These are phyloP conservation scores for Caenorhabditis angaria DNA, from an alignment of 2,888 invertebrate species.

Conservation along the genomic window DNA sequence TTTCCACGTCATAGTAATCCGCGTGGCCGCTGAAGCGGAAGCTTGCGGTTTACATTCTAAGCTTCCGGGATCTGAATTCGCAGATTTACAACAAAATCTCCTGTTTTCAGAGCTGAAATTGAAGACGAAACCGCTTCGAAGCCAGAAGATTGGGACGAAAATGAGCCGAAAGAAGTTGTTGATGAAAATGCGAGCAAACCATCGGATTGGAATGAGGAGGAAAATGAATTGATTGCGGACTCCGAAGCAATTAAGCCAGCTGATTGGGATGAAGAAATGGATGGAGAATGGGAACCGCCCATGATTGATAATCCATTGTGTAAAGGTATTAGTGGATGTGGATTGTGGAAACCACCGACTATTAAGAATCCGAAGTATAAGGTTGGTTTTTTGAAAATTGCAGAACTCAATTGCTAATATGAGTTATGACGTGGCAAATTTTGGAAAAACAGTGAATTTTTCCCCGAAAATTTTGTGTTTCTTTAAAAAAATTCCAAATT, in stretches of 20 bases:
- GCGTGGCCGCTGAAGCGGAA: no score
- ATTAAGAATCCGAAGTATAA: constrained; percentile 76
- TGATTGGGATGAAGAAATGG: constrained; percentile 98
- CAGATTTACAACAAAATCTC: no score
- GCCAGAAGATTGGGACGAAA: constrained; percentile 88
- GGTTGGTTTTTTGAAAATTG: no score
- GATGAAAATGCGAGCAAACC: constrained; percentile 66
- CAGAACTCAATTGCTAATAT: no score
- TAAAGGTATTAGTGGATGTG: constrained; percentile 84
- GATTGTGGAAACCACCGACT: constrained; percentile 82
- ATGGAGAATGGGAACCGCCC: constrained; percentile 97
- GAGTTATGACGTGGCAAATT: no score
- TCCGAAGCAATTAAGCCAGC: constrained; percentile 85
- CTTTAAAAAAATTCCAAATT: no score
- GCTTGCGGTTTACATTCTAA: no score
- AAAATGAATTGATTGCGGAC: constrained; percentile 84
- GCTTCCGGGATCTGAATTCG: no score
- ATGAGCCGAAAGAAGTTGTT: constrained; percentile 87
- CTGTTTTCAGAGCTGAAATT: constrained; percentile 39
- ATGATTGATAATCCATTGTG: constrained; percentile 57
- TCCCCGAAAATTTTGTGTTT: no score
- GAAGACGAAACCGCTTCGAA: constrained; percentile 78
- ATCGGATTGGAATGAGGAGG: constrained; percentile 80
- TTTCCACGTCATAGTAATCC: no score
- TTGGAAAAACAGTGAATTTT: no score